A percentile compares a stretch with the other conserved stretches of the same genome.
phyloP scores from a whole-genome alignment of 2,888 invertebrate genomes.

The Tetramorium bicarinatum region DNA sequence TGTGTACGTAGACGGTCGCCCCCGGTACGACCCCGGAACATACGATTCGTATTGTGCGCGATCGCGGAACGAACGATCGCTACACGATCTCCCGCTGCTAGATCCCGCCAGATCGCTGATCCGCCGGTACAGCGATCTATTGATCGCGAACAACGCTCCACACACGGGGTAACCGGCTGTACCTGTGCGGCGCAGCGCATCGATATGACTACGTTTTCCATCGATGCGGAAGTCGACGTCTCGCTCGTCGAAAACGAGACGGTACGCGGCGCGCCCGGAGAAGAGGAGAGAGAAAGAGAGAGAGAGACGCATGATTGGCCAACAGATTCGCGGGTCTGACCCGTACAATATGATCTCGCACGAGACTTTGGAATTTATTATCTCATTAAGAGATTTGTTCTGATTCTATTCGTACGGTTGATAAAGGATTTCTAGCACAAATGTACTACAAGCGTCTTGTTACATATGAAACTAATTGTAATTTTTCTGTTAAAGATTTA shows the following conservation, averaged over 20 bases:
- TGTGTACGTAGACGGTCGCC: constrained; percentile 76
- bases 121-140: constrained; percentile 83
- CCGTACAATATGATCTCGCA: constrained; percentile 8
- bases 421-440: neutral
- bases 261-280: constrained; percentile 37
- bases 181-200: constrained; percentile 71
- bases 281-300: neutral
- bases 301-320: constrained; percentile 40
- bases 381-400: constrained; percentile 29
- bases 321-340: constrained; percentile 27
- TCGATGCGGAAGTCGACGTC: constrained; percentile 74
- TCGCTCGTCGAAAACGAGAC: constrained; percentile 65
- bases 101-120: constrained; percentile 81
- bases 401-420: neutral
- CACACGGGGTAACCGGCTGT: constrained; percentile 73
- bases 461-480: neutral
- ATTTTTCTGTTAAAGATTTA: neutral
- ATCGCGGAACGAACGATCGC: constrained; percentile 83
- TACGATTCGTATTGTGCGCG: constrained; percentile 80
- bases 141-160: constrained; percentile 82
- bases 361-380: constrained; percentile 6
- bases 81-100: constrained; percentile 85
- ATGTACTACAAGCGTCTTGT: neutral
- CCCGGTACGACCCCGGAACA: constrained; percentile 80
- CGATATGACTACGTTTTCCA: constrained; percentile 79